Base-by-base conservation (phyloP, 2,888 invertebrate species). In the Drosophila austrosaltans region DNA sequence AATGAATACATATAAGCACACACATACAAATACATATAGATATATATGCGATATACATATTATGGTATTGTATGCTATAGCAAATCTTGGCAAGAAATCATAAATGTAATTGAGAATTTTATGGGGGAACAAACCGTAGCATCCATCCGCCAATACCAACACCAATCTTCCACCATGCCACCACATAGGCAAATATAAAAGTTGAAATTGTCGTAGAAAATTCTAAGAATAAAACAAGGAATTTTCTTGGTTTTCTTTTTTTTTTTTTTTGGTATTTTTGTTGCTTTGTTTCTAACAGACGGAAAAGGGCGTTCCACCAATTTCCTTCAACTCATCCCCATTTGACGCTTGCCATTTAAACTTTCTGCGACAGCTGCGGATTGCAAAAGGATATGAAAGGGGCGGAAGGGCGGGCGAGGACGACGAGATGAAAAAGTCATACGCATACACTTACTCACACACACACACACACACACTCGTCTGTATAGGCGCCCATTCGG, bases 61-160 rank as follows among this genome's bases (percentile, higher is more conserved):
- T 20, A 44, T 12, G 53, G 48, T 59, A 53, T 58, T 69, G 53
- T 53, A 36, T 42, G 44, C 61, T 44, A 36, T 30, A 48, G 36
- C 36, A 69, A 69, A 69, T 72, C 72, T 74, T 62, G 44, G 53
- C 85, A 87, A 89, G 88, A 89, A 87, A 86, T 86, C 85, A 86
- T 89, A 86, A 86, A 86, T 87, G 89, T 86, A 86, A 86, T 86
- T 89, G 85, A 69, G 76, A 82, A 87, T 87, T 86, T 89, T 85
- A 89, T 87, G 79, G 65, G 65, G 65, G 62, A 57, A 53, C 61
- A 53, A 44, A 53, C 40, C 61, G 68, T 32, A 40, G 36, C 32
- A 53, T 8, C 44, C 44, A 48, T 10, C 48, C 10, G 10, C 36
- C 36, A 36, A 36, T 10, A 22, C 56, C 56, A 53, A 54, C 39